phyloP scores from a whole-genome alignment of 1,140 invertebrate genomes.

The Drosophila funebris region DNA sequence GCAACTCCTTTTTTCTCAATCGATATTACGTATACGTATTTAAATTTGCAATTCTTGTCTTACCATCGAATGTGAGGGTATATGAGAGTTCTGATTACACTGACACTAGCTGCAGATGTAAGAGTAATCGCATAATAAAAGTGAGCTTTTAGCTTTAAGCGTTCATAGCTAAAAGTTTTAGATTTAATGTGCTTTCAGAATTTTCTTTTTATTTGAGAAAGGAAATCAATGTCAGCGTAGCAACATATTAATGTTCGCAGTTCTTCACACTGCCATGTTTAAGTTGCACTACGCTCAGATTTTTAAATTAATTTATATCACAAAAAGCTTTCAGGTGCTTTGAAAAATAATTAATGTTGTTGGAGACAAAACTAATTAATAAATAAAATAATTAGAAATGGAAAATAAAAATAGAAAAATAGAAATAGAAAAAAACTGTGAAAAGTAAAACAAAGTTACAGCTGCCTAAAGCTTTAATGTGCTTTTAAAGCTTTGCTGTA shows the following conservation, averaged over 20 bases:
- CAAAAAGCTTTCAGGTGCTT: neutral
- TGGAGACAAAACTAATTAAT: no score
- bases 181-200: neutral
- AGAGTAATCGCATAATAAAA: neutral
- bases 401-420: neutral
- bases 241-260: no score
- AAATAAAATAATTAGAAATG: no score
- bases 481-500: neutral
- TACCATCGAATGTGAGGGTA: no score
- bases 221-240: no score
- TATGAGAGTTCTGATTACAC: neutral
- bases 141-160: neutral
- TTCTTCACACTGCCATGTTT: no score
- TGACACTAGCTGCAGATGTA: neutral
- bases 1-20: neutral
- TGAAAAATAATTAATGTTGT: no score
- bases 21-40: slow-evolving; percentile 10
- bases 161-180: no score
- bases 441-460: neutral
- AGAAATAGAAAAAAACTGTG: neutral
- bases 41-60: neutral
- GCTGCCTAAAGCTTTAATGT: neutral
- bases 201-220: no score
- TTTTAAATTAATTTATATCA: no score
- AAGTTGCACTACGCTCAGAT: no score